Conservation (phyloP, 1,140 invertebrate species). For the Drosophila tani region DNA sequence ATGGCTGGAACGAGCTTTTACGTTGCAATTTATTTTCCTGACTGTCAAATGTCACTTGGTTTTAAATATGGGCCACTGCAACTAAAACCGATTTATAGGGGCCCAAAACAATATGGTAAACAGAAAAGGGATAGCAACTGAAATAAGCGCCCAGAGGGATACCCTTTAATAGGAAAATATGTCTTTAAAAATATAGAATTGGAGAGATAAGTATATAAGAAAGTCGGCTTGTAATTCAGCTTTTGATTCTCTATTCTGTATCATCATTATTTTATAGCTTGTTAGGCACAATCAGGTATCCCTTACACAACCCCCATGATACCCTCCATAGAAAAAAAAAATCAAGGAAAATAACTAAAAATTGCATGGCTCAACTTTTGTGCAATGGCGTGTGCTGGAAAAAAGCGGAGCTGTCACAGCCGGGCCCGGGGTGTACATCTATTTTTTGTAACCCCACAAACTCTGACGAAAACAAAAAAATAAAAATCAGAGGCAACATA, state of each 20-base stretch:
- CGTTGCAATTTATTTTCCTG: conserved; percentile 41
- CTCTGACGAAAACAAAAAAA: conserved; percentile 72
- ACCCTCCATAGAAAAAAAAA: conserved; percentile 13
- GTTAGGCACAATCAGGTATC: not conserved
- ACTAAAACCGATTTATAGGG: conserved; percentile 63
- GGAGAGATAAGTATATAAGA: too few relatives aligned
- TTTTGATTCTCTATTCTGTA: not conserved
- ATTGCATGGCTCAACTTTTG: conserved; percentile 41
- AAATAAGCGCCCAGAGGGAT: not conserved
- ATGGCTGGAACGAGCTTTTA: conserved; percentile 3
- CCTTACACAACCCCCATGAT: conserved; percentile 1
- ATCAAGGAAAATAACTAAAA: conserved; percentile 36
- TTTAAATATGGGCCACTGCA: conserved; percentile 35
- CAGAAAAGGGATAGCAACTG: not conserved
- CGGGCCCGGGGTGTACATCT: conserved; percentile 35
- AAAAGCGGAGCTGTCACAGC: conserved; percentile 43
- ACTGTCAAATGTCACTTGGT: conserved; percentile 53
- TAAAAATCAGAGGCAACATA: conserved; percentile 29
- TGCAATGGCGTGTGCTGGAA: conserved; percentile 41
- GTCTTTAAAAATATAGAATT: too few relatives aligned
- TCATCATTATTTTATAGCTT: not conserved
- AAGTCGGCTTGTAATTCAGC: not conserved
- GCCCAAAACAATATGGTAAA: conserved; percentile 38
- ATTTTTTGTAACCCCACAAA: conserved; percentile 52
- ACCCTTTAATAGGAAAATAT: not conserved